Base-by-base conservation (phyloP, 2,797 vertebrate genomes). In the Balearica regulorum region DNA sequence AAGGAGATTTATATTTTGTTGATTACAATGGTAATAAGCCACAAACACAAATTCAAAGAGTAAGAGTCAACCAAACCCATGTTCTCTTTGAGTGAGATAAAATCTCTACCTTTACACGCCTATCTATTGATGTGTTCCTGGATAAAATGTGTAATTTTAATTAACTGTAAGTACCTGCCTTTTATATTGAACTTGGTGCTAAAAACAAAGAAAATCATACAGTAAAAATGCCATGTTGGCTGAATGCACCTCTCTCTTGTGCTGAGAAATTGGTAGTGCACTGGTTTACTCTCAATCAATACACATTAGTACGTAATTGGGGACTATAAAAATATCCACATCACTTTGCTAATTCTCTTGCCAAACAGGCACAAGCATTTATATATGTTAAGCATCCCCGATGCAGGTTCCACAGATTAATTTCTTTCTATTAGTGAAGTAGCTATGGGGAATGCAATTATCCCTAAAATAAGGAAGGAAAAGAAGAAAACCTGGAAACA, bases 21-120 rank as follows among this genome's bases (percentile, higher is more conserved):
- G 93, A 96, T 96, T 96, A 93, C 85, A 96, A 91, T 33, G 76
- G 72, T 91, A 94, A 90, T 96, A 96, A 94, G 87, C 95, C 96
- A 87, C 96, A 96, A 96, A 95, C 91, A 89, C 93, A 94, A 95
- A 96, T 94, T 96, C 94, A 95, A 96, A 96, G 96, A 90, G 91
- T 76, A 53, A 94, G 70, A 95, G 75, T 76, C 91, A 95, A 96
- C 93, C 91, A 94, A 96, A 96, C 72, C 93, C 91, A 82, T 97
- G 96, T 95, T 96, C 85, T 86, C 70, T 96, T 97, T 93, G 91
- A 94, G 89, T 1, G 19, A 70, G 96, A 97, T 95, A 96, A 91
- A 73, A 97, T 97, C 96, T 94, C 62, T 33, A 18, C 94, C 73
- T 93, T 91, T 94, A 94, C 90, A 94, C 0, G 1, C 94, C 91